These are phyloP conservation scores for Tangara arthus DNA, from an alignment of 2,797 vertebrate genomes.

Conservation along the genomic window DNA sequence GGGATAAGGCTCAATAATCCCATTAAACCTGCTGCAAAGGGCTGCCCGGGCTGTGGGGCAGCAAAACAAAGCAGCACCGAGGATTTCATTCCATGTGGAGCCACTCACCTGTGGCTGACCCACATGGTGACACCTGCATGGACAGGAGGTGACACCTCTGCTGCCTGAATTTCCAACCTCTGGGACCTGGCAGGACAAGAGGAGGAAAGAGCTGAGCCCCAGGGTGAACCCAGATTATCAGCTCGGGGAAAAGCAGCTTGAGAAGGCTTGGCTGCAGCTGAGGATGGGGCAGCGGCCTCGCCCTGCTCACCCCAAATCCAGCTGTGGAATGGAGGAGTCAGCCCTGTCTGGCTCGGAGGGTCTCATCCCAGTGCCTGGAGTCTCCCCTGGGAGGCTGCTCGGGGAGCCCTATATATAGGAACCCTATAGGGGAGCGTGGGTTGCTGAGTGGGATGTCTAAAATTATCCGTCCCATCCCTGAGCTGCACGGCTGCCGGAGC, in stretches of 20 bases:
- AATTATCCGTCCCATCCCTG: slow-evolving; percentile 48
- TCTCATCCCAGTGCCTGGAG: background rate
- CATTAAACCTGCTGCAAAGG: background rate
- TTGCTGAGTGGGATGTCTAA: slow-evolving; percentile 49
- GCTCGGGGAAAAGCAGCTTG: background rate
- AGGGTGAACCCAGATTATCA: background rate
- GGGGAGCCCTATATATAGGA: slow-evolving; percentile 48
- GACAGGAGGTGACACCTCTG: background rate
- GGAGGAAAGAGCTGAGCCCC: background rate
- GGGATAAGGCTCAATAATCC: slow-evolving; percentile 44
- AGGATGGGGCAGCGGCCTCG: accelerated
- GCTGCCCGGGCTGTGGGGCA: background rate
- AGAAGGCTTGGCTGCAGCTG: background rate
- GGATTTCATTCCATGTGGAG: accelerated
- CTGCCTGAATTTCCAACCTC: background rate
- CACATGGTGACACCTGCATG: accelerated
- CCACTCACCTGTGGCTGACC: accelerated
- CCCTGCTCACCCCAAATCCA: background rate
- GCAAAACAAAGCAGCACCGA: background rate
- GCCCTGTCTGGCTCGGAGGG: accelerated
- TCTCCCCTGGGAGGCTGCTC: background rate
- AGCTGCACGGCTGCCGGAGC: background rate
- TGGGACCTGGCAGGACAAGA: background rate
- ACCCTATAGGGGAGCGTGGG: slow-evolving; percentile 13
- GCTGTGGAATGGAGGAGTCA: background rate